Evolutionary conservation across 2,888 invertebrate genomes (phyloP).

Genomic region (Himalopsyche kuldschensis): DNA sequence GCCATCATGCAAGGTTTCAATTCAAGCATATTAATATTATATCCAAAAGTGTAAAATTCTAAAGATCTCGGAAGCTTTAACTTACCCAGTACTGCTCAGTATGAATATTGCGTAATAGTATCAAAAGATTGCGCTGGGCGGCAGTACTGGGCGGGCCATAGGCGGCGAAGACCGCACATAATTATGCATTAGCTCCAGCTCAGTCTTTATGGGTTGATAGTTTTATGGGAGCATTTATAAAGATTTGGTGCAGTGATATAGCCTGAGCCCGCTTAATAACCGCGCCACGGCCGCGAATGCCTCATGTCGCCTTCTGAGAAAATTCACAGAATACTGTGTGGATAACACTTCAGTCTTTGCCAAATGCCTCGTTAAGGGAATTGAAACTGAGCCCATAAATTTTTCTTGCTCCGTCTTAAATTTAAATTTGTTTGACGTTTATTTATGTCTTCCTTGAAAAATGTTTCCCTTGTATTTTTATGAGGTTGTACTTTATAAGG

Average conservation of each 20-base stretch:
- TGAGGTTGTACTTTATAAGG: not conserved
- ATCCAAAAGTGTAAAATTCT: no score
- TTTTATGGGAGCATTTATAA: conserved; percentile 39
- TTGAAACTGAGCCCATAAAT: not conserved
- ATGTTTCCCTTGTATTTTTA: not conserved
- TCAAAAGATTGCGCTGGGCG: not conserved
- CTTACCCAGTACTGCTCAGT: no score
- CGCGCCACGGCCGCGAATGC: not conserved
- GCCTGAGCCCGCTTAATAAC: conserved; percentile 25
- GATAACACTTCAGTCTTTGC: not conserved
- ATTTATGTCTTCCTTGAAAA: not conserved
- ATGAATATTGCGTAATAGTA: not conserved
- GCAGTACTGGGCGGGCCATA: conserved; percentile 6
- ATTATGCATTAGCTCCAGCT: conserved; percentile 35
- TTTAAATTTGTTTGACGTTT: not conserved
- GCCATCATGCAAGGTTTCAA: no score
- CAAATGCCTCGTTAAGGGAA: not conserved
- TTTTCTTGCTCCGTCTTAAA: not conserved
- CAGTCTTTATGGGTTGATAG: conserved; percentile 37
- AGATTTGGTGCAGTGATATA: conserved; percentile 39
- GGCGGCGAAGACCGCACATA: conserved; percentile 36
- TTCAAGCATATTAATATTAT: no score
- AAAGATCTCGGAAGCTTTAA: no score
- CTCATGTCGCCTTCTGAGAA: not conserved
- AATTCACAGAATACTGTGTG: not conserved